These are phyloP conservation scores for Drosophila infuscata DNA, from an alignment of 2,888 invertebrate species.

Conservation along the genomic window DNA sequence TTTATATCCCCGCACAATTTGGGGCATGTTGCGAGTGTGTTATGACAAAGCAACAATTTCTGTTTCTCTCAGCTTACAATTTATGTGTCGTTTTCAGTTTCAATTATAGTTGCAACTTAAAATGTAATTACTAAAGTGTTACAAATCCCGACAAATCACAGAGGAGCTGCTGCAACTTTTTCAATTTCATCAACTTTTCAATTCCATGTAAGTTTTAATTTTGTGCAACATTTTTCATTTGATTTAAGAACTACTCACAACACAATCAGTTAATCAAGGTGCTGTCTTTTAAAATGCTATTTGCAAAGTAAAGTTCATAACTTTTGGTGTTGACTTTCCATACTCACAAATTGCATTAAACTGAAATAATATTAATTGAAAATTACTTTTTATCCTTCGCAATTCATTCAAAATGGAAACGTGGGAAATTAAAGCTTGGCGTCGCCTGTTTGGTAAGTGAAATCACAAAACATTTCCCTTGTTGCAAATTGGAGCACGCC, in stretches of 20 bases:
- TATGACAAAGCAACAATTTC: slow-evolving; percentile 28
- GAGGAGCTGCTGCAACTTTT: slow-evolving; percentile 35
- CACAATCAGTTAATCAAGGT: not conserved
- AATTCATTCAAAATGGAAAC: not conserved
- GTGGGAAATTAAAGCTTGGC: not conserved
- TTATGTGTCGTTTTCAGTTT: slow-evolving; percentile 31
- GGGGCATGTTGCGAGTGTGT: slow-evolving; percentile 8
- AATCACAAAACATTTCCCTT: too few species aligned
- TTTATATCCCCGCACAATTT: not conserved
- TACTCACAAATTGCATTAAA: not conserved
- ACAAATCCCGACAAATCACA: slow-evolving; percentile 10
- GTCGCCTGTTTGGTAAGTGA: too few species aligned
- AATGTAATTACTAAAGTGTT: slow-evolving; percentile 56
- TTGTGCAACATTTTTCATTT: not conserved
- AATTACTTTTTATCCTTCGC: not conserved
- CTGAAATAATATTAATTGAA: not conserved
- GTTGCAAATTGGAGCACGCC: not conserved
- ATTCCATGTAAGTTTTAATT: slow-evolving; percentile 3
- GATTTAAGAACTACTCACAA: not conserved
- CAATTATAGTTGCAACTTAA: slow-evolving; percentile 36
- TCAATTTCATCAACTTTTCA: slow-evolving; percentile 29
- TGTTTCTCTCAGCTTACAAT: slow-evolving; percentile 4
- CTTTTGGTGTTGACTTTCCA: not conserved
- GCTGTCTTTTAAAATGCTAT: not conserved
- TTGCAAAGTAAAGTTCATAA: not conserved